Evolutionary conservation across 1,140 invertebrate species (phyloP), one percentile per base, ranked within the genome.

Genomic region (Anthonomus grandis): DNA sequence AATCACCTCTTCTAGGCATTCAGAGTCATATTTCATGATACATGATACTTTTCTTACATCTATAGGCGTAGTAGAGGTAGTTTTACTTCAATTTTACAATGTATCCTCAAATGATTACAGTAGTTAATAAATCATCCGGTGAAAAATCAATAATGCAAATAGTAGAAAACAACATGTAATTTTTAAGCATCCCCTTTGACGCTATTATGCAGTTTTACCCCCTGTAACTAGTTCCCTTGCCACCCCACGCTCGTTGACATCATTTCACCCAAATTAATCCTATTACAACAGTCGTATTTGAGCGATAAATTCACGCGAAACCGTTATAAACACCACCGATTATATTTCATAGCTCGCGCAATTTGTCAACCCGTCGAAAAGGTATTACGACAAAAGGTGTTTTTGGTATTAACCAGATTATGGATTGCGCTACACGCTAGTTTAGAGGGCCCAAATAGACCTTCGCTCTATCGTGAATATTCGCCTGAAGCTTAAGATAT

Each of bases 251-350:
- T 62, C 51, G 37, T 41, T 57, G 57, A 63, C 60, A 63, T 63
- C 60, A 63, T 63, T 63, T 58, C 61, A 63, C 61, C 56, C 61
- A 63, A 63, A 63, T 63, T 63, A 63, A 63, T 63, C 61, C 61
- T 63, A 59, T 63, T 63, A 57, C 61, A 57, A 52, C 57, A 63
- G 53, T 59, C 57, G 51, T 63, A 63, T 63, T 63, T 63, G 61
- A 42, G 49, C 61, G 53, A 63, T 63, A 63, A n/a, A 63, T 59
- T 63, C 61, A 63, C 37, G 47, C 61, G 56, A 57, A 63, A 63
- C 57, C 61, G 61, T 63, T 63, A 63, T 63, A 63, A 63, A 63
- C 61, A 63, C 57, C 57, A 63, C 61, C 61, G 61, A 57, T 56
- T 63, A 59, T 63, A 63, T 57, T 57, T 63, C 61, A 63, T 59